These are phyloP conservation scores for Neoascia interrupta DNA, from an alignment of 2,888 invertebrate species.

Conservation along the genomic window DNA sequence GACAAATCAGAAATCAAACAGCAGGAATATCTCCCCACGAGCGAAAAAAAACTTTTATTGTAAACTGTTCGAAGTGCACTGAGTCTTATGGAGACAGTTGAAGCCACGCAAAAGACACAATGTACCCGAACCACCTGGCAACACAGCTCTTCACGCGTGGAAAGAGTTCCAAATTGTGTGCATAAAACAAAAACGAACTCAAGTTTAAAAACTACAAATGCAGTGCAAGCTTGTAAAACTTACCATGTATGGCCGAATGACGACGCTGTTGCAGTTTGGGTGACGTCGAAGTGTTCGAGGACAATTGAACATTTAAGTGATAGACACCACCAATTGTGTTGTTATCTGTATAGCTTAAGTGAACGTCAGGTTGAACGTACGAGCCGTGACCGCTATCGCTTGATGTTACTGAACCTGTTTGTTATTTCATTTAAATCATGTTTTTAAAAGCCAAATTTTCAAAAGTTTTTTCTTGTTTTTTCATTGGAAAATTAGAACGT, in stretches of 20 bases:
- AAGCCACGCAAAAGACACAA: too few relatives aligned
- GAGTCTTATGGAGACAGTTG: too few relatives aligned
- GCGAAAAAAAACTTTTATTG: too few relatives aligned
- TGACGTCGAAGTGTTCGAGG: constrained; percentile 78
- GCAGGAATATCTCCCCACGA: too few relatives aligned
- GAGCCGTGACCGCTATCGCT: constrained; percentile 95
- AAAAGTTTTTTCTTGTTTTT: too few relatives aligned
- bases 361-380: constrained; percentile 81
- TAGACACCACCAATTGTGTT: constrained; percentile 72
- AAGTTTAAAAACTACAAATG: constrained; percentile 57
- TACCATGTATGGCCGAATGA: constrained; percentile 82
- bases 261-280: constrained; percentile 79
- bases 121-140: too few relatives aligned
- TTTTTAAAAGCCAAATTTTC: too few relatives aligned
- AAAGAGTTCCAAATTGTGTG: not conserved
- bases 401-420: constrained; percentile 91
- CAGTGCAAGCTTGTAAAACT: constrained; percentile 69
- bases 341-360: constrained; percentile 72
- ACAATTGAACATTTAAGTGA: constrained; percentile 72
- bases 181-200: constrained; percentile 5
- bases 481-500: too few relatives aligned
- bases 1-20: not conserved
- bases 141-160: too few relatives aligned
- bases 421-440: constrained; percentile 41
- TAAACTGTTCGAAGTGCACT: too few relatives aligned